Evolutionary conservation across 2,113 vertebrate genomes (phyloP).

Genomic region (Phyllopteryx taeniolatus): DNA sequence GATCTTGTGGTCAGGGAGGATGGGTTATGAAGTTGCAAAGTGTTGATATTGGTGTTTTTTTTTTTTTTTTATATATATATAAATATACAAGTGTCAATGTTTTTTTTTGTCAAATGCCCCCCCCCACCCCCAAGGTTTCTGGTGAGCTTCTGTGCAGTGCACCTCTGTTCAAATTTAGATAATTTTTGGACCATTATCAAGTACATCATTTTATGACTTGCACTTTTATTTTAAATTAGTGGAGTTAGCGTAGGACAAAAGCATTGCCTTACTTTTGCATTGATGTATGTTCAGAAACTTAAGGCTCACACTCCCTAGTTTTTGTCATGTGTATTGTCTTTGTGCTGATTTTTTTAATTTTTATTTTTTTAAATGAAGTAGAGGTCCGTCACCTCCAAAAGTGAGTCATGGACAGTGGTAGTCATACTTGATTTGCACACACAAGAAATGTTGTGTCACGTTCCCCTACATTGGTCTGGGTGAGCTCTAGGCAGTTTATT

Average conservation of each 20-base stretch:
- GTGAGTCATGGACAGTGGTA: neutral
- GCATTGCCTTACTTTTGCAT: conserved; percentile 52
- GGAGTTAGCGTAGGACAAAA: conserved; percentile 9
- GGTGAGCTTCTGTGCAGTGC: neutral
- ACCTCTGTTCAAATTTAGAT: neutral
- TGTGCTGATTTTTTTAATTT: conserved; percentile 7
- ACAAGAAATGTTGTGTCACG: neutral
- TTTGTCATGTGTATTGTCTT: conserved; percentile 12
- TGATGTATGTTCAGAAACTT: conserved; percentile 34
- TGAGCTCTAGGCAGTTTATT: conserved; percentile 5
- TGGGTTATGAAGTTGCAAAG: conserved; percentile 1
- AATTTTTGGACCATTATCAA: neutral
- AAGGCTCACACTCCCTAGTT: conserved; percentile 37
- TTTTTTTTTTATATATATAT: conserved; percentile 7
- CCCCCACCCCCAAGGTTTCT: neutral
- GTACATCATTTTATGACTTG: neutral
- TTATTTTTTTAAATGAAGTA: neutral
- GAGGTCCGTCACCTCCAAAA: neutral
- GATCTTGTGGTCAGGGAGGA: conserved; percentile 10
- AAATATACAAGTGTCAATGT: conserved; percentile 6
- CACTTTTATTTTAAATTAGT: conserved; percentile 4
- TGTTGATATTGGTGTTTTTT: conserved; percentile 11
- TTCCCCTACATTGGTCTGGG: neutral
- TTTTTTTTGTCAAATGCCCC: neutral
- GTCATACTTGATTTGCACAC: conserved; percentile 29